These are phyloP conservation scores for Mycteria americana DNA, from an alignment of 2,797 vertebrate species.

Conservation along the genomic window DNA sequence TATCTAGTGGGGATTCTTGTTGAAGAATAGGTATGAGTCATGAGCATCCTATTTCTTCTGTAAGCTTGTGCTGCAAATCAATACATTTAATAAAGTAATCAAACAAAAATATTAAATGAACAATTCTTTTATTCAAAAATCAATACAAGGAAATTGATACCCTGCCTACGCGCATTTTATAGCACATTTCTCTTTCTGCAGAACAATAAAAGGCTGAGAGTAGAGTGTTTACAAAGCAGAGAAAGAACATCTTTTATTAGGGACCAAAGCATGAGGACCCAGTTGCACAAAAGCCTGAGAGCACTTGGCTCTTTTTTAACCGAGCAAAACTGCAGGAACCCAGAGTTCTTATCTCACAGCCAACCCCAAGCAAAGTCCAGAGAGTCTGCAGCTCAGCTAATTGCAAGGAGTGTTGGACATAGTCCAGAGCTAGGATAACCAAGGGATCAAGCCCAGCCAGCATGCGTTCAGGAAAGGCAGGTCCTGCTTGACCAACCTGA, in stretches of 20 bases:
- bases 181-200: constrained; percentile 11
- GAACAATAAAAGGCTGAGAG: background rate
- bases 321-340: background rate
- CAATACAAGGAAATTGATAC: constrained; percentile 43
- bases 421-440: background rate
- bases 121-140: constrained; percentile 33
- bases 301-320: background rate
- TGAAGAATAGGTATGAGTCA: constrained; percentile 28
- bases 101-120: background rate
- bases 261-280: background rate
- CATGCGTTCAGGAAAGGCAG: no score
- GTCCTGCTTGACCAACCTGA: no score
- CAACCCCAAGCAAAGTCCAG: background rate
- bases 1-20: background rate
- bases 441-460: no score
- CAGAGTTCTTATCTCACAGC: background rate
- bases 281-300: background rate
- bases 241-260: background rate
- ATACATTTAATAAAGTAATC: background rate
- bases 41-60: background rate
- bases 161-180: background rate
- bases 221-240: background rate
- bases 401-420: background rate
- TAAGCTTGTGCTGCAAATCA: background rate
- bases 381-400: background rate